Evolutionary conservation across 2,797 vertebrate genomes (phyloP), one percentile per base, ranked within the genome.

Genomic region (Crocodylus rhombifer): DNA sequence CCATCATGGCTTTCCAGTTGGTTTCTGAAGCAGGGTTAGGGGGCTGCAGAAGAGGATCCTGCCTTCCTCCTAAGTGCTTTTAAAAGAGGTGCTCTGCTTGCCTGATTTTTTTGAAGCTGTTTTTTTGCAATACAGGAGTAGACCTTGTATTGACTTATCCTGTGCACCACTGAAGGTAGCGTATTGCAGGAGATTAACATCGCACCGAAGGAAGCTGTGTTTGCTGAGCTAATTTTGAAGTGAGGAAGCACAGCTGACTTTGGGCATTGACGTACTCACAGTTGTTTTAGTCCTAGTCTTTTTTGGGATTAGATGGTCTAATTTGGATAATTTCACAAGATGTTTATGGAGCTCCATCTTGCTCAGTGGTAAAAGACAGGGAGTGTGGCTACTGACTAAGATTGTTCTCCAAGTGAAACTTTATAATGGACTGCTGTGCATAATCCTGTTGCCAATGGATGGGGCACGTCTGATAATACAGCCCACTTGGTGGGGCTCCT

Each of bases 1-100:
- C 3, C 0, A 0, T 16, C 2, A 2, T 0, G 1, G 58, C 51
- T 36, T 36, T 61, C 74, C 20, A 23, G 7, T 14, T 2, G 4
- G 3, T n/a, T 74, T 56, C n/a, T 33, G 61, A 69, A 26, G 25
- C 78, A 30, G 16, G 20, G 36, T 15, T 25, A 73, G 14, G 69
- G 23, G 26, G 42, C 15, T 73, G 36, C 25, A 8, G 23, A 71
- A 23, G 21, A 26, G 7, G 69, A 73, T 73, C 51, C 51, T 73
- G 36, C 69, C 36, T 73, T 25, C 14, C 25, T 16, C 51, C 15
- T 51, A 36, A 73, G 7, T 26, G 36, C 21, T 21, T 51, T 21
- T 42, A 51, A 42, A 73, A 42, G 36, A 51, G 23, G 14, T 13
- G 26, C 21, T 51, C 14, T 51, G 69, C 11, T 3, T 6, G 6